phyloP scores from a whole-genome alignment of 2,113 vertebrate genomes.

The Trinectes maculatus region DNA sequence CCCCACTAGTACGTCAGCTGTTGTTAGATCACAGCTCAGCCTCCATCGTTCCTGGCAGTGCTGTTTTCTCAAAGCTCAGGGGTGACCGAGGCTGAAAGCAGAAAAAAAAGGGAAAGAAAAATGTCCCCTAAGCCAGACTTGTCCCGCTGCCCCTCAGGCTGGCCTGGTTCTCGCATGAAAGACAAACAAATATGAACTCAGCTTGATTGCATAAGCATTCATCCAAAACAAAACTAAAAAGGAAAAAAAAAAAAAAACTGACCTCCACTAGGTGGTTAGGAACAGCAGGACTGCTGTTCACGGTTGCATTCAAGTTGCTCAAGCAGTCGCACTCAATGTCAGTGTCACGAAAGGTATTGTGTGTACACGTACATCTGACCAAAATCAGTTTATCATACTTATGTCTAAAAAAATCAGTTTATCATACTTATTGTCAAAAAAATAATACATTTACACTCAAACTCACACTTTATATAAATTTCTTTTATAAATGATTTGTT shows the following conservation, averaged over 20 bases:
- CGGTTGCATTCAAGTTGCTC: slow-evolving; percentile 12
- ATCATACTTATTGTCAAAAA: too few species aligned
- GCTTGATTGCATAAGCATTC: slow-evolving; percentile 55
- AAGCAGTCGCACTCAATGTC: slow-evolving; percentile 11
- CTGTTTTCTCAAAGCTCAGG: slow-evolving; percentile 68
- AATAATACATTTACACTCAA: too few species aligned
- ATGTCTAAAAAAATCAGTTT: too few species aligned
- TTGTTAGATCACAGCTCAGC: slow-evolving; percentile 64
- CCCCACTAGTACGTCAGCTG: slow-evolving; percentile 66
- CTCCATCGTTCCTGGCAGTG: slow-evolving; percentile 65
- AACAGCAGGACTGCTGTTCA: slow-evolving; percentile 14
- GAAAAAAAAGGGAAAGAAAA: slow-evolving; percentile 15
- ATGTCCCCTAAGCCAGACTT: slow-evolving; percentile 41
- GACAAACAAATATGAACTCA: slow-evolving; percentile 60
- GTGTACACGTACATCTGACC: neutral
- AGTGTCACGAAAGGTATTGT: slow-evolving; percentile 1
- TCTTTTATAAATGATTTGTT: too few species aligned
- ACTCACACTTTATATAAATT: too few species aligned
- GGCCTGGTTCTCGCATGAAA: slow-evolving; percentile 12
- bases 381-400: too few species aligned
- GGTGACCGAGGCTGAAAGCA: slow-evolving; percentile 52
- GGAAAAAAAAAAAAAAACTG: slow-evolving; percentile 16
- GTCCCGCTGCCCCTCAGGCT: slow-evolving; percentile 32
- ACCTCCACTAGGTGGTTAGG: slow-evolving; percentile 41
- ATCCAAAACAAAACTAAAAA: slow-evolving; percentile 24